Evolutionary conservation across 2,797 vertebrate genomes (phyloP), one percentile per base, ranked within the genome.

Genomic region (Neosalanx taihuensis): DNA sequence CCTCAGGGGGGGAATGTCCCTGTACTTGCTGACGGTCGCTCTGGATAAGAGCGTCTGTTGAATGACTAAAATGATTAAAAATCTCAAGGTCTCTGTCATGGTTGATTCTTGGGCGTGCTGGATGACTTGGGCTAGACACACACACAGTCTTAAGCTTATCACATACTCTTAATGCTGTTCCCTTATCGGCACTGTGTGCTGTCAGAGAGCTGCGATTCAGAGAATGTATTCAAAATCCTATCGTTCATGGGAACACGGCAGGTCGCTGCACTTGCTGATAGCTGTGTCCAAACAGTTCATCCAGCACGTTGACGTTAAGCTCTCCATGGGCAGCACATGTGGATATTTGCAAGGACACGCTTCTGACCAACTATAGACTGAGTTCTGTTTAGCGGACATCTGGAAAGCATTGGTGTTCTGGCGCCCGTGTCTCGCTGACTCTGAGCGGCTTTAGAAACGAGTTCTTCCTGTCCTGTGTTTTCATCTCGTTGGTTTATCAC

Each of bases 371-470:
- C 20, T 41, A 35, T 58, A 31, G 12, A 69, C 58, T 23, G 69
- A 66, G 69, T 67, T 81, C 74, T 69, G 69, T 64, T 75, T 66
- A 62, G 66, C 77, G 70, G 72, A 69, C 71, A 86, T 79, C 76
- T 86, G 82, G 76, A 84, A 83, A 73, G 62, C 33, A 77, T 86
- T 77, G 75, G 53, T 68, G 67, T 12, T 53, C 70, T 62, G 68
- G 58, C 17, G 64, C 35, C 35, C 20, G n/a, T 18, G 58, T 31
- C 58, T 46, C 35, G 20, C 29, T 13, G 57, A 15, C 9, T 58
- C 33, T 15, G 57, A 49, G 13, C n/a, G 23, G n/a, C 57, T 30
- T 18, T n/a, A 26, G 58, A 71, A 41, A 13, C 18, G 10, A 51
- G 26, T 46, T 71, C 18, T 13, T 15, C 41, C 59, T 58, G 41